Evolutionary conservation across 2,113 vertebrate species (phyloP).

Genomic region (Lycaon pictus): DNA sequence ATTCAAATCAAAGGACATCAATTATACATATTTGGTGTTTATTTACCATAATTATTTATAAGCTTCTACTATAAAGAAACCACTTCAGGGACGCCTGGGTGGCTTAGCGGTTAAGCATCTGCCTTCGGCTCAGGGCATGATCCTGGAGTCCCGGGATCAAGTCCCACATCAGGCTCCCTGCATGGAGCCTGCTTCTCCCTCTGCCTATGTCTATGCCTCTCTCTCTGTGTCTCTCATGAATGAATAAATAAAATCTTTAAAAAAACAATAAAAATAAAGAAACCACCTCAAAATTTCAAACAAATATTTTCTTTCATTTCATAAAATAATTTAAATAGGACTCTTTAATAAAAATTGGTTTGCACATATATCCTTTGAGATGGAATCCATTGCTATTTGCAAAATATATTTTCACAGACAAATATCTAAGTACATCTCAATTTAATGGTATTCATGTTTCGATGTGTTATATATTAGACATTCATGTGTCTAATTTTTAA

Average conservation of each 20-base stretch:
- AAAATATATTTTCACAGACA: not conserved
- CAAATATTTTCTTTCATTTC: not conserved
- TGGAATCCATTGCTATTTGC: not conserved
- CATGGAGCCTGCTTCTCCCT: too few relatives aligned
- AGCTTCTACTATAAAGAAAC: not conserved
- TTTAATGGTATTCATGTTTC: slow-evolving; percentile 13
- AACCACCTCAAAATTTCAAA: not conserved
- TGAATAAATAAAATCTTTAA: too few relatives aligned
- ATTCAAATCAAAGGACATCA: slow-evolving; percentile 20
- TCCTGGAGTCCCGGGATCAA: too few relatives aligned
- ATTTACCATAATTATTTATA: not conserved
- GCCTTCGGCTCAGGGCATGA: too few relatives aligned
- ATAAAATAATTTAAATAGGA: slow-evolving; percentile 33
- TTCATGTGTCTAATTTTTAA: not conserved
- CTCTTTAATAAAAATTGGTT: not conserved
- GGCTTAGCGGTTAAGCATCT: too few relatives aligned
- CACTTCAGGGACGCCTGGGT: not conserved
- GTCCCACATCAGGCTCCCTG: too few relatives aligned
- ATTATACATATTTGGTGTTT: not conserved
- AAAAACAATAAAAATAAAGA: not conserved
- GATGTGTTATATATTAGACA: not conserved
- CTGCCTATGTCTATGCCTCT: too few relatives aligned
- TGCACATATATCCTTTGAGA: not conserved
- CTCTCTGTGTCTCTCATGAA: too few relatives aligned
- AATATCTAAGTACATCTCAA: not conserved